phyloP scores from a whole-genome alignment of 1,140 invertebrate species.

The Dreissena polymorpha region DNA sequence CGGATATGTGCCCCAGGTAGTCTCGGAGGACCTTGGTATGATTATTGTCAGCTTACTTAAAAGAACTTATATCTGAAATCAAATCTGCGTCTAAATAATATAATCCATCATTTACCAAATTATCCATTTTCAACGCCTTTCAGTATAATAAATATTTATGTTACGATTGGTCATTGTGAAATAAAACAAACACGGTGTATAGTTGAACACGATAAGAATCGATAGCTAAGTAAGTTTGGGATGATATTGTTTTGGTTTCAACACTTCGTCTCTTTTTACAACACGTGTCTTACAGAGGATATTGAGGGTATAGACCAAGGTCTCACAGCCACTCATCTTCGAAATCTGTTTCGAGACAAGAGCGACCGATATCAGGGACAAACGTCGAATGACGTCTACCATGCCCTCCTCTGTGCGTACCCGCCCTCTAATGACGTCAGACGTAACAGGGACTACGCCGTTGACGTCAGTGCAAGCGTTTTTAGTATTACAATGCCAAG shows the following conservation, averaged over 20 bases:
- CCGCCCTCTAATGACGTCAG: constrained; percentile 13
- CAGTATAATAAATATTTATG: too few relatives aligned
- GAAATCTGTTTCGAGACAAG: constrained; percentile 30
- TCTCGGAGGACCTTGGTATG: constrained; percentile 53
- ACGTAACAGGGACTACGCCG: constrained; percentile 27
- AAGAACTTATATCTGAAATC: neutral
- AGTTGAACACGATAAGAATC: too few relatives aligned
- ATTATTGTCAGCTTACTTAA: neutral
- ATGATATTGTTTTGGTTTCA: too few relatives aligned
- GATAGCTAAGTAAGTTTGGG: too few relatives aligned
- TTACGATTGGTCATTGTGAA: too few relatives aligned
- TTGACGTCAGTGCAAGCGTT: constrained; percentile 25
- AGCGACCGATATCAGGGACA: constrained; percentile 24
- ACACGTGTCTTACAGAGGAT: constrained; percentile 4
- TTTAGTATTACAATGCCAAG: neutral
- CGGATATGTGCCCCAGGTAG: constrained; percentile 53
- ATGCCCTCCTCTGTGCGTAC: constrained; percentile 32
- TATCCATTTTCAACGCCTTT: neutral
- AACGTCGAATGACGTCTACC: constrained; percentile 28
- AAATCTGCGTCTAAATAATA: neutral
- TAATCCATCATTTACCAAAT: neutral
- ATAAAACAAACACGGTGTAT: too few relatives aligned
- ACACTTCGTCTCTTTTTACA: neutral
- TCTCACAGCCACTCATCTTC: neutral
- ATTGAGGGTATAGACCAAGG: constrained; percentile 30